Evolutionary conservation across 92 coral and sea anemone species (phyloP).

Genomic region (Nematostella vectensis): DNA sequence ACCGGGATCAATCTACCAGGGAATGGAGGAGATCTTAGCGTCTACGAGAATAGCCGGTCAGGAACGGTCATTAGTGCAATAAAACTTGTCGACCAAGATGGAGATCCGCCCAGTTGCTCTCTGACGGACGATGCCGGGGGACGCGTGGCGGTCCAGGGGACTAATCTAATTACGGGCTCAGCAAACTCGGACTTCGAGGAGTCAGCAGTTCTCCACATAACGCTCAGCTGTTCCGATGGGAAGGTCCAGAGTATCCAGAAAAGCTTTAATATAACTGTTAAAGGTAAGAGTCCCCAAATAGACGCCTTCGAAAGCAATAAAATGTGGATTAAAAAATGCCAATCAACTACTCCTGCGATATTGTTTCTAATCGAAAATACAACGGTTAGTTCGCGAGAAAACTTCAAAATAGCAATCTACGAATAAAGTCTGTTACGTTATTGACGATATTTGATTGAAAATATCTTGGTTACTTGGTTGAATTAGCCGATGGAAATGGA

Average conservation of each 20-base stretch:
- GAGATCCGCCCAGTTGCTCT: slow-evolving; percentile 46
- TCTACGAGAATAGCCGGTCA: slow-evolving; percentile 58
- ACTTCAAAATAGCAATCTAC: too few relatives aligned
- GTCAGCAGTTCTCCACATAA: slow-evolving; percentile 23
- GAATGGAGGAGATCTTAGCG: neutral
- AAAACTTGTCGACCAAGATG: slow-evolving; percentile 61
- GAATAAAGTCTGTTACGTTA: too few relatives aligned
- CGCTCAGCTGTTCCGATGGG: slow-evolving; percentile 61
- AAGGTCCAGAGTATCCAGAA: slow-evolving; percentile 40
- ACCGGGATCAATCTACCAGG: slow-evolving; percentile 51
- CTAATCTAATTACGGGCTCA: slow-evolving; percentile 67
- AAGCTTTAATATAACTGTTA: slow-evolving; percentile 42
- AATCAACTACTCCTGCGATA: too few relatives aligned
- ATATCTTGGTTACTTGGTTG: too few relatives aligned
- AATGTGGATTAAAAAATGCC: too few relatives aligned
- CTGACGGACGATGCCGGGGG: slow-evolving; percentile 56
- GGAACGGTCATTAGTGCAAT: slow-evolving; percentile 52
- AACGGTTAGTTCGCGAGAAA: too few relatives aligned
- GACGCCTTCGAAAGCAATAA: too few relatives aligned
- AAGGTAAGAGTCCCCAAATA: too few relatives aligned
- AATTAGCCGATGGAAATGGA: too few relatives aligned
- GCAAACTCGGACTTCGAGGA: slow-evolving; percentile 62
- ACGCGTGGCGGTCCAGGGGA: slow-evolving; percentile 35
- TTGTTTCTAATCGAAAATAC: too few relatives aligned
- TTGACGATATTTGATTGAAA: too few relatives aligned